Conservation (phyloP, 2,888 invertebrate species). For the Eupithecia pulchellata region DNA sequence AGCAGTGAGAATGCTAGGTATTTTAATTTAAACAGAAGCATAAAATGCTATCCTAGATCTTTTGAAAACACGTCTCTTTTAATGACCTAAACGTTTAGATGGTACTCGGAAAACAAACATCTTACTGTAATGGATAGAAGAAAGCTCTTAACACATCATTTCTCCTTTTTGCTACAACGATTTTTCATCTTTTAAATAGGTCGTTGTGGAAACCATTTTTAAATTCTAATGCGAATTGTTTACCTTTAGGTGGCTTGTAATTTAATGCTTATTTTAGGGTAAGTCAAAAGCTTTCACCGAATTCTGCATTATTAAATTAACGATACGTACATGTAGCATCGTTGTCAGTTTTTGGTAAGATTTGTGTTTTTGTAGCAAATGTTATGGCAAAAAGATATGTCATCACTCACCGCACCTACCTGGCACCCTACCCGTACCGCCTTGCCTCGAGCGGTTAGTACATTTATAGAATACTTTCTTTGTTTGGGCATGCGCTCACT, state of each 20-base stretch:
- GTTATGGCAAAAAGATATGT: neutral
- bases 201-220: slow-evolving; percentile 36
- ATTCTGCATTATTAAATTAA: neutral
- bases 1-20: neutral
- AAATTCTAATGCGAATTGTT: neutral
- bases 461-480: no score
- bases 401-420: no score
- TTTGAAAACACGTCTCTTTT: slow-evolving; percentile 30
- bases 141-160: slow-evolving; percentile 43
- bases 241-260: slow-evolving; percentile 2
- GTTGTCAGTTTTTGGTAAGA: neutral
- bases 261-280: slow-evolving; percentile 14
- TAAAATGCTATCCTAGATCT: slow-evolving; percentile 1
- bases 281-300: neutral
- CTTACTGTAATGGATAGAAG: slow-evolving; percentile 39
- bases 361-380: neutral
- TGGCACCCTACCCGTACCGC: no score
- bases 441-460: no score
- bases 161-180: slow-evolving; percentile 39
- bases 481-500: no score
- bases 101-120: slow-evolving; percentile 37
- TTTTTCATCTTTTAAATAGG: slow-evolving; percentile 49
- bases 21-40: neutral
- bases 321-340: neutral
- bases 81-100: slow-evolving; percentile 37